Evolutionary conservation across 2,797 vertebrate genomes (phyloP).

Genomic region (Antrozous pallidus): DNA sequence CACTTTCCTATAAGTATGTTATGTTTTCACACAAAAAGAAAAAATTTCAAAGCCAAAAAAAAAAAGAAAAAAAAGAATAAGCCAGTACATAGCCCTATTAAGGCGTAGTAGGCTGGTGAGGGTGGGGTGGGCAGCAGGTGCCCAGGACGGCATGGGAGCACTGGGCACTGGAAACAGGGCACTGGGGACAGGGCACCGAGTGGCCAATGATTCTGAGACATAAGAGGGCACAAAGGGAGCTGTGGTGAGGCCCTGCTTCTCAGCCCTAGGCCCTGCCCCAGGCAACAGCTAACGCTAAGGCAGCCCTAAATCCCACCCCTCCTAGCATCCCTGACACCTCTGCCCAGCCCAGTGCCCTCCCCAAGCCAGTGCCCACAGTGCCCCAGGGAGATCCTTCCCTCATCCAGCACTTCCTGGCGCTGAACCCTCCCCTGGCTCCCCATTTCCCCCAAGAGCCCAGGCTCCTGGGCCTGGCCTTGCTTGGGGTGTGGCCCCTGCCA

Average conservation of each 20-base stretch:
- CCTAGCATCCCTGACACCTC: background rate
- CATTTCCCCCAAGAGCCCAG: background rate
- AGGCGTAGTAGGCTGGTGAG: background rate
- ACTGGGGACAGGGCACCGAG: background rate
- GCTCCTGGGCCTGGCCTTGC: background rate
- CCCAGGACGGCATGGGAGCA: fast-evolving
- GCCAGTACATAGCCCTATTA: background rate
- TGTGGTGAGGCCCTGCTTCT: fast-evolving
- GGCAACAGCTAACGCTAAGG: background rate
- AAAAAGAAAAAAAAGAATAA: background rate
- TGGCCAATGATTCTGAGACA: background rate
- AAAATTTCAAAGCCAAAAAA: background rate
- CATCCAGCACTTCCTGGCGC: too few relatives aligned
- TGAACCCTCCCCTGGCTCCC: background rate
- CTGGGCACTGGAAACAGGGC: background rate
- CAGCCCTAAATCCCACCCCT: background rate
- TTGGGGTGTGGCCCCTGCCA: background rate
- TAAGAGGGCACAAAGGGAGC: background rate
- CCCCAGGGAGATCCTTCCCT: background rate
- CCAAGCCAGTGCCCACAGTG: background rate
- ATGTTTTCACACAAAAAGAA: background rate
- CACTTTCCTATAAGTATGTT: background rate
- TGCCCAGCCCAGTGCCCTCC: too few relatives aligned
- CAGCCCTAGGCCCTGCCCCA: background rate
- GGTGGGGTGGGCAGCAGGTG: background rate